Percentiles rank a stretch among this genome's conserved stretches.
phyloP scores from a whole-genome alignment of 1,140 invertebrate genomes.

The Hyphantria cunea region DNA sequence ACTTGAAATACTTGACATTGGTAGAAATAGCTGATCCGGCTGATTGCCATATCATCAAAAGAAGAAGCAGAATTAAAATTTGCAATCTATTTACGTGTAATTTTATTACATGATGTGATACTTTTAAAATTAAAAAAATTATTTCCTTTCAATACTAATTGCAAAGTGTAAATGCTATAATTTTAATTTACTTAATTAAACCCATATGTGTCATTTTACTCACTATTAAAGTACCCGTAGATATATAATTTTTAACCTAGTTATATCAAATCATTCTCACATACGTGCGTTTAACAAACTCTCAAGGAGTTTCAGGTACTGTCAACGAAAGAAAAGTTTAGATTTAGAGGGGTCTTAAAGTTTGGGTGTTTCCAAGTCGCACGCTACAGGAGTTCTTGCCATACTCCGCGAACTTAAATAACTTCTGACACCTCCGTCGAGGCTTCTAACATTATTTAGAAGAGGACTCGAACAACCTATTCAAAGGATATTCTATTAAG shows the following conservation, averaged over 20 bases:
- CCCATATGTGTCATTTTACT: background rate
- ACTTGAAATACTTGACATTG: no score
- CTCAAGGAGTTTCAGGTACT: constrained; percentile 37
- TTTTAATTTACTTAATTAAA: no score
- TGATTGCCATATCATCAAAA: no score
- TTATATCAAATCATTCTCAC: constrained; percentile 19
- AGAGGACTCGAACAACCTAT: constrained; percentile 32
- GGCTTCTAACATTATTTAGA: constrained; percentile 42
- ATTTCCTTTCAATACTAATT: no score
- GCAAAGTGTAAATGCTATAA: no score
- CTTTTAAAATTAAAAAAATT: no score
- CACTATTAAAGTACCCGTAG: no score
- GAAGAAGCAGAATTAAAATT: no score
- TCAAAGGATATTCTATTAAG: constrained; percentile 43
- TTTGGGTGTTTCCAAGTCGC: constrained; percentile 34
- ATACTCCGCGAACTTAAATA: constrained; percentile 21
- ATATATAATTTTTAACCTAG: constrained; percentile 19
- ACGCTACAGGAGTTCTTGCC: constrained; percentile 20
- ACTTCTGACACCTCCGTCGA: constrained; percentile 41
- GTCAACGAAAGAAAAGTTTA: constrained; percentile 46
- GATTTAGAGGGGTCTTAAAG: constrained; percentile 43
- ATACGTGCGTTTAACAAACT: constrained; percentile 30
- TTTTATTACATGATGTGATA: no score
- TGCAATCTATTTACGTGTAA: no score
- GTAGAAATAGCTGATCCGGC: no score